Evolutionary conservation across 2,888 invertebrate species (phyloP), one percentile per base, ranked within the genome.

Genomic region (Dicranocentrus wangi): DNA sequence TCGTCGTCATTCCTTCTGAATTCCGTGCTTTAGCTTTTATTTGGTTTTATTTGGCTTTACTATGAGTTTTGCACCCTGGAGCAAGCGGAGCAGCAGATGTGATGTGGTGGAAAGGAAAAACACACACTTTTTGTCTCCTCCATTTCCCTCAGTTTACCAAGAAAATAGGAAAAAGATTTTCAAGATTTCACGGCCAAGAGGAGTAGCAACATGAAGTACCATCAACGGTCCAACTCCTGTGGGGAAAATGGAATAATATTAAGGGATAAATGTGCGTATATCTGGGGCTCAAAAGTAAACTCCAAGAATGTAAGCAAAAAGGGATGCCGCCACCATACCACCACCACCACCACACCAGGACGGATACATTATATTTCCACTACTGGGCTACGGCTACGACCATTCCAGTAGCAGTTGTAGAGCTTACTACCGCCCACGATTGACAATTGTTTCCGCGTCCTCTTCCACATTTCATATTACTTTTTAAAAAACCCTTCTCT

Each of bases 381-480:
- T 47, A 10, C 47, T 47, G n/a, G n/a, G n/a, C n/a, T n/a, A n/a
- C n/a, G n/a, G n/a, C n/a, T n/a, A n/a, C n/a, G n/a, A n/a, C n/a
- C n/a, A n/a, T n/a, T n/a, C n/a, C n/a, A n/a, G n/a, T 47, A 47
- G 10, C 47, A 32, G 32, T 32, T 7, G 32, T 32, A 3, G 10
- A 32, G 17, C 8, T 17, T 8, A 42, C 60, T 28, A 43, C 65
- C 65, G 21, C 39, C 65, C 39, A 39, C 42, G 43, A 39, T 23
- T 65, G 42, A 42, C 65, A 65, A 65, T 65, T 65, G 65, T 65
- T 65, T 65, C 65, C 39, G n/a, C 60, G 27, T 27, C 43, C 13
- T 65, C 43, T 43, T 42, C 7, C 65, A 65, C 10, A 23, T 55
- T 55, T 55, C 25, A 55, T 55, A 55, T 55, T 19, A 19, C 3